Evolutionary conservation across 2,888 invertebrate genomes (phyloP), one percentile per base, ranked within the genome.

Genomic region (Julus scandinavius): DNA sequence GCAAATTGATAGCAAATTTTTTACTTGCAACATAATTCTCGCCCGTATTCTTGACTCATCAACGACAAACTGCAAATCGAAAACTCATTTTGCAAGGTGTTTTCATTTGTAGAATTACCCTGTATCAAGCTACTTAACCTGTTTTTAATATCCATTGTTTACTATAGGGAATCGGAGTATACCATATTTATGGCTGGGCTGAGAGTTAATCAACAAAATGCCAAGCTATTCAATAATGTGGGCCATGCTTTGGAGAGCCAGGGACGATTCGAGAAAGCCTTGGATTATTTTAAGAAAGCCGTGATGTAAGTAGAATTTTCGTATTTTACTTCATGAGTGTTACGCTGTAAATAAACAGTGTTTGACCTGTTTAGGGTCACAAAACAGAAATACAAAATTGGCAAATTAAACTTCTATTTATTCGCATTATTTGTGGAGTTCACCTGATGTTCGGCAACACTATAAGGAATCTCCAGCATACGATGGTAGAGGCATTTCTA

Each of bases 141-240:
- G 38, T 38, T 80, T 80, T 80, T 80, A 29, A 72, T 29, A 20
- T 72, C n/a, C 17, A 17, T 88, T 88, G 20, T 88, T 54, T 50
- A 15, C n/a, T 80, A 1, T 72, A 89, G 89, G 89, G 95, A 96
- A 92, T 96, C 96, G 90, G 98, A 99, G 93, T 98, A 98, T 92
- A 95, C 96, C 40, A 95, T 99, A 91, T 99, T 98, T 93, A 97
- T 96, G 94, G 96, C 98, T 3, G 98, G 98, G 17, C 93, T 99
- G 88, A 94, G 94, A 91, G 95, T 97, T 86, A 98, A 92, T 89
- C 95, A 96, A 90, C 95, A 95, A 90, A 99, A 99, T 93, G 99
- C 99, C 41, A 99, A 99, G 92, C 94, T 99, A 41, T 99, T 97
- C 93, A 99, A 99, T 93, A 99, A 99, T 93, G 98, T 99, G 2